Conservation (phyloP, 1,140 invertebrate species). For the Parapsyche elsis region DNA sequence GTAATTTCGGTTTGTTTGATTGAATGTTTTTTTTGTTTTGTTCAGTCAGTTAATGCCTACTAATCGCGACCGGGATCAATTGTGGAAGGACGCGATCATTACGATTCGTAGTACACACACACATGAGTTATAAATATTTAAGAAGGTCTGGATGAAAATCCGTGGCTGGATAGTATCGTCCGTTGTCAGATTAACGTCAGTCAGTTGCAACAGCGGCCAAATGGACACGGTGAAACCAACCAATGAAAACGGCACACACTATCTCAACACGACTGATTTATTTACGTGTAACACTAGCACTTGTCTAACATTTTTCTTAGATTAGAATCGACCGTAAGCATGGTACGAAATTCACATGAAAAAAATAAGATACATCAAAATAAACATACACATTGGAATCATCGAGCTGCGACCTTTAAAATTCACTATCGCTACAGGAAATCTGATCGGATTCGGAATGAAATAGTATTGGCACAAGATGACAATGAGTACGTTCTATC, state of each 20-base stretch:
- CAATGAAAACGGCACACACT: constrained; percentile 24
- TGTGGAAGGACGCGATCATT: too few species aligned
- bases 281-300: constrained; percentile 24
- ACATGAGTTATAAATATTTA: background rate
- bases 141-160: constrained; percentile 27
- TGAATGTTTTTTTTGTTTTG: background rate
- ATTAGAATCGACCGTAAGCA: constrained; percentile 18
- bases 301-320: constrained; percentile 30
- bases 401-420: too few species aligned
- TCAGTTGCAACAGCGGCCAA: constrained; percentile 26
- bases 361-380: too few species aligned
- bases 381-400: too few species aligned
- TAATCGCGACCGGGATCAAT: too few species aligned
- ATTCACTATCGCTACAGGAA: too few species aligned
- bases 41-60: too few species aligned
- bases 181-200: constrained; percentile 43
- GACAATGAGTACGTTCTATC: too few species aligned
- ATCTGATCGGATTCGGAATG: too few species aligned
- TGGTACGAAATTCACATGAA: constrained; percentile 5
- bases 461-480: too few species aligned
- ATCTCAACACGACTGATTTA: constrained; percentile 27
- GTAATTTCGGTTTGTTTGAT: background rate
- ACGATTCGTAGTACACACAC: background rate
- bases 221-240: background rate
- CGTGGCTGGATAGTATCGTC: constrained; percentile 37